Conservation (phyloP, 2,888 invertebrate species). For the Cerastis rubricosa region DNA sequence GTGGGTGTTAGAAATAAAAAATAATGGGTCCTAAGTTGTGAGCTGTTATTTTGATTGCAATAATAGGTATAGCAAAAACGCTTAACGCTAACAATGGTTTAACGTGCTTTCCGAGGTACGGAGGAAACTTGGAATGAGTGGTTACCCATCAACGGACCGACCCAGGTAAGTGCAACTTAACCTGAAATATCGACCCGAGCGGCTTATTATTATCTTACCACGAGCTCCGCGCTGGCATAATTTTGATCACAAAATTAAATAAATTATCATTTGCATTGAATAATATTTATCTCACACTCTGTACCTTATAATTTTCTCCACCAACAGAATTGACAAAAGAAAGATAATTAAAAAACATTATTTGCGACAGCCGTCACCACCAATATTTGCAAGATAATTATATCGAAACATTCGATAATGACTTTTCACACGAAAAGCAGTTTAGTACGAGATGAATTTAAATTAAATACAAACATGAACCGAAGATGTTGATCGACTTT, state of each 20-base stretch:
- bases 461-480: conserved; percentile 67
- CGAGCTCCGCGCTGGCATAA: neutral
- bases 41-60: no score
- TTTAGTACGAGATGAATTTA: conserved; percentile 54
- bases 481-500: conserved; percentile 55
- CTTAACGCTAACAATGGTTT: no score
- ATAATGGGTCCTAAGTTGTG: no score
- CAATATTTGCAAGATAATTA: conserved; percentile 47
- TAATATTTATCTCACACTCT: neutral
- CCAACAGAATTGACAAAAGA: neutral
- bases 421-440: conserved; percentile 55
- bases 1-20: neutral
- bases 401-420: conserved; percentile 59
- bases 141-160: no score
- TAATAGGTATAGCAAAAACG: no score
- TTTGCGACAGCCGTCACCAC: neutral
- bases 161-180: neutral
- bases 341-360: neutral
- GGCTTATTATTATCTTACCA: neutral
- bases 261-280: neutral
- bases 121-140: neutral
- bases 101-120: neutral
- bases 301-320: neutral
- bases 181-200: neutral
- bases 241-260: neutral